Conservation (phyloP, 2,113 vertebrate species). For the Dunckerocampus dactyliophorus region DNA sequence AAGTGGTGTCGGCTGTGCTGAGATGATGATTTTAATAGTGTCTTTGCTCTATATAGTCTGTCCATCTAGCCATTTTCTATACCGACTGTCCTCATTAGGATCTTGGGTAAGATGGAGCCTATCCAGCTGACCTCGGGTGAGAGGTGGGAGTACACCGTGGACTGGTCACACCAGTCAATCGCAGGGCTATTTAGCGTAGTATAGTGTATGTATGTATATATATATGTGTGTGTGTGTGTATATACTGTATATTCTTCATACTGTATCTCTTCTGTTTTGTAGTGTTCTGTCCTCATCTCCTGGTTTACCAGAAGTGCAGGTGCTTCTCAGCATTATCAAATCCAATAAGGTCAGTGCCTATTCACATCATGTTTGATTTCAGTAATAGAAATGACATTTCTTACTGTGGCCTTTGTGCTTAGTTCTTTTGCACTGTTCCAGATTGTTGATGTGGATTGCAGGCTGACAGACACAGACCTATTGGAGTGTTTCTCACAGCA, state of each 20-base stretch:
- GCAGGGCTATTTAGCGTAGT: too few relatives aligned
- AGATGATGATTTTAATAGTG: neutral
- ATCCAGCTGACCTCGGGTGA: too few relatives aligned
- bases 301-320: slow-evolving; percentile 77
- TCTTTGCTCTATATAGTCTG: too few relatives aligned
- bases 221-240: too few relatives aligned
- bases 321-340: slow-evolving; percentile 77
- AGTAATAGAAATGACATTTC: neutral
- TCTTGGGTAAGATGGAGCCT: too few relatives aligned
- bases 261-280: slow-evolving; percentile 32
- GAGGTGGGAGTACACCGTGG: too few relatives aligned
- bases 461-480: slow-evolving; percentile 79
- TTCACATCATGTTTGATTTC: neutral
- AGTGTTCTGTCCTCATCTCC: slow-evolving; percentile 81
- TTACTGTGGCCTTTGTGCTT: too few relatives aligned
- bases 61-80: too few relatives aligned
- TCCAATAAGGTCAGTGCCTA: slow-evolving; percentile 77
- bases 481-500: slow-evolving; percentile 82
- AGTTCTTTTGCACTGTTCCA: slow-evolving; percentile 53
- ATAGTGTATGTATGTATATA: too few relatives aligned
- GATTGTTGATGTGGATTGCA: slow-evolving; percentile 68
- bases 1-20: neutral
- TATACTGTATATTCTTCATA: neutral
- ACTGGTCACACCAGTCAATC: too few relatives aligned
- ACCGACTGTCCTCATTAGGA: too few relatives aligned